These are phyloP conservation scores for Meloidogyne chitwoodi DNA, from an alignment of 1,140 invertebrate species.

Conservation along the genomic window DNA sequence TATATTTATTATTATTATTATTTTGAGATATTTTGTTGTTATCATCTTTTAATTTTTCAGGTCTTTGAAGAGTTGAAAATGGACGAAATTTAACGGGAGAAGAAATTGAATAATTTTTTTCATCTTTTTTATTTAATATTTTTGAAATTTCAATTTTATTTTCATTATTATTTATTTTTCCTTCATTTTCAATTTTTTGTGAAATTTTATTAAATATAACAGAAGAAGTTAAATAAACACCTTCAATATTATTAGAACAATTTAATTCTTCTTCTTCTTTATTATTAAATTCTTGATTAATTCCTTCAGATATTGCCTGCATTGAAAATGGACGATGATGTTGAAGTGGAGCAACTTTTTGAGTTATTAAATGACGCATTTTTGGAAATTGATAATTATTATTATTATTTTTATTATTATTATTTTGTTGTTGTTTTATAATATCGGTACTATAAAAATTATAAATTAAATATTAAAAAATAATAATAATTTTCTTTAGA, in stretches of 20 bases:
- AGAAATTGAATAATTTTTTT: not conserved
- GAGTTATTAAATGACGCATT: conserved; percentile 52
- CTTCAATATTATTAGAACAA: not conserved
- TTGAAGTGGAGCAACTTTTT: conserved; percentile 50
- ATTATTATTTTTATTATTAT: not conserved
- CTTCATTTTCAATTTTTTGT: not conserved
- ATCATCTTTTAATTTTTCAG: not conserved
- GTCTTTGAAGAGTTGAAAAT: not conserved
- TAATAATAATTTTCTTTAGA: too few species aligned
- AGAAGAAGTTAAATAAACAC: not conserved
- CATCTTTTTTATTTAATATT: not conserved
- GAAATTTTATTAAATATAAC: not conserved
- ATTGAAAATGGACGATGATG: conserved; percentile 57
- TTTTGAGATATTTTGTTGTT: not conserved
- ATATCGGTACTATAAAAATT: not conserved
- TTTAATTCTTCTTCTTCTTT: not conserved
- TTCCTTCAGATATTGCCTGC: conserved; percentile 30
- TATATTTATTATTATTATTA: not conserved
- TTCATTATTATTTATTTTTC: not conserved
- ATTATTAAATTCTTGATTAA: not conserved
- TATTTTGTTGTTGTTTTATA: not conserved
- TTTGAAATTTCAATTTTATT: not conserved
- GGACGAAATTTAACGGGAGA: not conserved
- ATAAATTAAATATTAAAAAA: not conserved
- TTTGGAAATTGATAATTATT: conserved; percentile 34